Conservation (phyloP, 37 sponge, comb jelly and placozoan species). For the Eunapius fragilis region DNA sequence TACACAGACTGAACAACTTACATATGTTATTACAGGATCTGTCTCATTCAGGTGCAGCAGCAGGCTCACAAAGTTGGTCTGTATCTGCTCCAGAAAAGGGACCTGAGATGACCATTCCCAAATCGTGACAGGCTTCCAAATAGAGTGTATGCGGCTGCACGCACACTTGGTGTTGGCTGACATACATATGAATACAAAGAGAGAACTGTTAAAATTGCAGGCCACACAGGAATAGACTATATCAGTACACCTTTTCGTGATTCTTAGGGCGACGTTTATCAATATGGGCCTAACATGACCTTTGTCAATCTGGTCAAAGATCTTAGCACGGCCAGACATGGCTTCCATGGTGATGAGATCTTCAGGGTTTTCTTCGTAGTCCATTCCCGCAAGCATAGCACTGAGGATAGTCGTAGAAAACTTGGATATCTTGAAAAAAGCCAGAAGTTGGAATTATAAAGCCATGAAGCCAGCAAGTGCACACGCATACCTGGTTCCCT, state of each 20-base stretch:
- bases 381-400: slow-evolving; percentile 97
- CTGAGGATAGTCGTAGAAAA: slow-evolving; percentile 95
- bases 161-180: slow-evolving; percentile 73
- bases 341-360: slow-evolving; percentile 97
- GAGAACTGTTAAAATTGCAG: too few relatives aligned
- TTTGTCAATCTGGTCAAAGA: slow-evolving; percentile 91
- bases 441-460: not conserved
- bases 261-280: slow-evolving; percentile 91
- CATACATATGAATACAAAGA: not conserved
- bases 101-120: slow-evolving; percentile 87
- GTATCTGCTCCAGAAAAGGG: slow-evolving; percentile 95
- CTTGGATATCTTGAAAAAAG: slow-evolving; percentile 65
- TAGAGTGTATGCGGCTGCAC: slow-evolving; percentile 91
- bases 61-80: slow-evolving; percentile 91
- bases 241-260: slow-evolving; percentile 85
- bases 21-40: slow-evolving; percentile 73
- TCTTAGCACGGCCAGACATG: slow-evolving; percentile 88
- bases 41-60: slow-evolving; percentile 91
- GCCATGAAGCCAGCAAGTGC: not conserved
- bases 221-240: too few relatives aligned
- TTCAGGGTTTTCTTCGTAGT: slow-evolving; percentile 90
- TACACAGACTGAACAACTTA: too few relatives aligned
- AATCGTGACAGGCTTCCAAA: slow-evolving; percentile 94
- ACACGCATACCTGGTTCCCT: slow-evolving; percentile 58
- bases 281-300: slow-evolving; percentile 90